Percentiles rank a stretch among this genome's conserved stretches.
Evolutionary conservation across 2,113 vertebrate species (phyloP).

Genomic region (Orycteropus afer): DNA sequence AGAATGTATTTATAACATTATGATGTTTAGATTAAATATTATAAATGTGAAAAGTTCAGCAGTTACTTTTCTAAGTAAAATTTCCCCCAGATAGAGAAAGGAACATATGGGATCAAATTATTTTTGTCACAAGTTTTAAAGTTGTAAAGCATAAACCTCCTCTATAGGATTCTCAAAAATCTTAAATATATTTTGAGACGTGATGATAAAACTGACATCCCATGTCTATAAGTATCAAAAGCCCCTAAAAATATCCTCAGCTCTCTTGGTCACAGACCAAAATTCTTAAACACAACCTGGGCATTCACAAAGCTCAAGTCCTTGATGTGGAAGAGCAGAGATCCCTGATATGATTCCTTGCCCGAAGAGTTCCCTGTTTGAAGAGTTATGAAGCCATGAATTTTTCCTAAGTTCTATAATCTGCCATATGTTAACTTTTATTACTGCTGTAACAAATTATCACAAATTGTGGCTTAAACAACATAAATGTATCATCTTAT

Average conservation of each 20-base stretch:
- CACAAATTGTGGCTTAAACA: background rate
- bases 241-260: background rate
- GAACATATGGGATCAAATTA: background rate
- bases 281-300: background rate
- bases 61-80: background rate
- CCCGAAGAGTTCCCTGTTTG: background rate
- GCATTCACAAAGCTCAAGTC: background rate
- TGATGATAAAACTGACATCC: background rate
- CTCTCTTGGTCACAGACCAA: background rate
- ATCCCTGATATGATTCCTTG: rapidly evolving
- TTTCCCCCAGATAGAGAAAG: background rate
- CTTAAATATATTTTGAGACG: background rate
- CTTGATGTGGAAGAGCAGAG: background rate
- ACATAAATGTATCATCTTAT: background rate
- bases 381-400: background rate
- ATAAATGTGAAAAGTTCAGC: background rate
- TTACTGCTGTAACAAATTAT: background rate
- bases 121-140: slow-evolving; percentile 18
- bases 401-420: background rate
- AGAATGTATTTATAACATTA: background rate
- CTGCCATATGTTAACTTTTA: background rate
- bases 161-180: background rate
- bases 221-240: background rate
- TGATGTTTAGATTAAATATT: background rate
- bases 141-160: background rate